These are phyloP conservation scores for Norana najaformis DNA, from an alignment of 2,888 invertebrate genomes.

Conservation along the genomic window DNA sequence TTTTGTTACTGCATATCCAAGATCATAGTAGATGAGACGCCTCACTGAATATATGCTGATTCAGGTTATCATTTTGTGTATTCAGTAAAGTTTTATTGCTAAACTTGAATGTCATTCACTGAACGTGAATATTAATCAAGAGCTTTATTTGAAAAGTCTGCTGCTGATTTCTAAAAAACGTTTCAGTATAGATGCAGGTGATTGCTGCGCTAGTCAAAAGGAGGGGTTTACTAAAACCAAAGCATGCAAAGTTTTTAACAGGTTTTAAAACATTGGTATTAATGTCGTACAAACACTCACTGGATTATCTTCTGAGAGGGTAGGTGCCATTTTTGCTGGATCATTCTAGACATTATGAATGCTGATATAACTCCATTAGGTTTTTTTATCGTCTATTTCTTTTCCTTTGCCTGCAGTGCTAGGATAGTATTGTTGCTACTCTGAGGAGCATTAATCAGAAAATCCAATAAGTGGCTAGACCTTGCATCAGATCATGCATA, in stretches of 20 bases:
- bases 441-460: not conserved
- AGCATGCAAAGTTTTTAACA: not conserved
- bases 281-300: not conserved
- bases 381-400: not conserved
- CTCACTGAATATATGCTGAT: not conserved
- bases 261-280: not conserved
- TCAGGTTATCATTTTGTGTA: not conserved
- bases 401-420: not conserved
- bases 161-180: not conserved
- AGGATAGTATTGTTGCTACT: not conserved
- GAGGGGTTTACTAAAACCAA: not conserved
- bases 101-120: not conserved
- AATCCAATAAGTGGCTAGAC: not conserved
- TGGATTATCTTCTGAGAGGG: not conserved
- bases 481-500: not conserved
- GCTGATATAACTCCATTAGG: not conserved
- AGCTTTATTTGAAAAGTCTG: not conserved
- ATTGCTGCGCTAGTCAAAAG: not conserved
- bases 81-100: not conserved
- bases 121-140: not conserved
- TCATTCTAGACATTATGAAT: not conserved
- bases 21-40: not conserved
- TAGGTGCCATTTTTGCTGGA: not conserved
- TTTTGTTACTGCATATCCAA: not conserved
- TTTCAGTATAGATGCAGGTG: not conserved